Evolutionary conservation across 2,888 invertebrate species (phyloP).

Genomic region (Lumbricus terrestris): DNA sequence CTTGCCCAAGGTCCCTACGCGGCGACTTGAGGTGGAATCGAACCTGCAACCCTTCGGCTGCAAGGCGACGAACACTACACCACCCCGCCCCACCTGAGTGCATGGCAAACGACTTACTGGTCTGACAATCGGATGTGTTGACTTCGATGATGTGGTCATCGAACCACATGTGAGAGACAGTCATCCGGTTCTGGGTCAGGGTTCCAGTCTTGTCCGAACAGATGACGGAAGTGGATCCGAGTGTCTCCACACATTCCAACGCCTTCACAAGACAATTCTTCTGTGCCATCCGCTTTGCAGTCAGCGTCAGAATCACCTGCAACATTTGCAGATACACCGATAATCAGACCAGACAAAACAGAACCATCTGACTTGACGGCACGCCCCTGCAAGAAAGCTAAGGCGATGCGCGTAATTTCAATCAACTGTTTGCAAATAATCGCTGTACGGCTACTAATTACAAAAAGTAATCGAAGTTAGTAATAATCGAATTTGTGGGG

Average conservation of each 20-base stretch:
- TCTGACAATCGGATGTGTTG: constrained; percentile 14
- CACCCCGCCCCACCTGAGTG: too few relatives aligned
- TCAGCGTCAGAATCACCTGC: constrained; percentile 17
- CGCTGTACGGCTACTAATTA: too few relatives aligned
- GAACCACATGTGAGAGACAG: background rate
- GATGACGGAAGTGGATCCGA: constrained; percentile 23
- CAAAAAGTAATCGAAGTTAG: too few relatives aligned
- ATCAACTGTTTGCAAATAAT: background rate
- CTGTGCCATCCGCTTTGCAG: constrained; percentile 24
- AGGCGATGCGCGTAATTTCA: background rate
- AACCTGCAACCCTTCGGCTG: too few relatives aligned
- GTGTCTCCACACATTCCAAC: constrained; percentile 20
- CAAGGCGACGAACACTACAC: too few relatives aligned
- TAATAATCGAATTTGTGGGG: too few relatives aligned
- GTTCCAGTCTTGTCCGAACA: constrained; percentile 21
- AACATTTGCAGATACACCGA: background rate
- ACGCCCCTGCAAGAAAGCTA: background rate
- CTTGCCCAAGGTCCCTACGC: too few relatives aligned
- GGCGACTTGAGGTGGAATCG: too few relatives aligned
- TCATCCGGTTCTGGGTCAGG: background rate
- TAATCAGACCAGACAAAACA: background rate
- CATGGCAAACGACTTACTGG: background rate
- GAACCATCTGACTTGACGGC: too few relatives aligned
- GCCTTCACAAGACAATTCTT: constrained; percentile 24
- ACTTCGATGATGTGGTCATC: constrained; percentile 9